phyloP scores from a whole-genome alignment of 2,888 invertebrate genomes.

The Diploptera punctata region DNA sequence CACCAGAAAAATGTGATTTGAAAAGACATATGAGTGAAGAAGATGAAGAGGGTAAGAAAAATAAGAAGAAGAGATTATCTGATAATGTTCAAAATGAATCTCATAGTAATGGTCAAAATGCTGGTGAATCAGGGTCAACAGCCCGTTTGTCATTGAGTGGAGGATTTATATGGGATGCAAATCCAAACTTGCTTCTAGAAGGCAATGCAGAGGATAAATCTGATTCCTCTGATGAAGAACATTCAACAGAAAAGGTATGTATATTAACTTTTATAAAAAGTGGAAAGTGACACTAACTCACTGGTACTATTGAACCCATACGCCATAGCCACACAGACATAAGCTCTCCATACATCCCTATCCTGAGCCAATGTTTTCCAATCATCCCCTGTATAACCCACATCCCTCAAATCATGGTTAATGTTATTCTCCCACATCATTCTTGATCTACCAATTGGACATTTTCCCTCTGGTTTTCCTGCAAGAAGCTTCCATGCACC shows the following conservation, averaged over 20 bases:
- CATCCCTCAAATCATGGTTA: no score
- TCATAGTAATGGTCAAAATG: not conserved
- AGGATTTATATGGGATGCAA: slow-evolving; percentile 38
- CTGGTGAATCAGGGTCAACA: not conserved
- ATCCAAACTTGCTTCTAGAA: slow-evolving; percentile 23
- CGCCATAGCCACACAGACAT: no score
- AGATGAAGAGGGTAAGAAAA: not conserved
- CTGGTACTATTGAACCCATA: no score
- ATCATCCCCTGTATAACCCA: no score
- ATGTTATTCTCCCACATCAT: no score
- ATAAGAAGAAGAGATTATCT: not conserved
- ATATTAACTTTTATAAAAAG: not conserved
- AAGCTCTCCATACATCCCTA: no score
- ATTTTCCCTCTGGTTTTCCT: no score
- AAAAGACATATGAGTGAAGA: not conserved
- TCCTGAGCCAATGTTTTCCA: no score
- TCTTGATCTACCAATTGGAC: no score
- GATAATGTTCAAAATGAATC: not conserved
- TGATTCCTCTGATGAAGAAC: slow-evolving; percentile 24
- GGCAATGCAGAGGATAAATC: not conserved
- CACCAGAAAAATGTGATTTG: not conserved
- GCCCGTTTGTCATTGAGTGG: slow-evolving; percentile 1
- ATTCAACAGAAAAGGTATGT: slow-evolving; percentile 2
- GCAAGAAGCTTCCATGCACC: no score
- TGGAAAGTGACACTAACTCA: not conserved